Percentiles rank a stretch among this genome's conserved stretches.
Evolutionary conservation across 2,888 invertebrate genomes (phyloP).

Genomic region (Masnerella sp.): DNA sequence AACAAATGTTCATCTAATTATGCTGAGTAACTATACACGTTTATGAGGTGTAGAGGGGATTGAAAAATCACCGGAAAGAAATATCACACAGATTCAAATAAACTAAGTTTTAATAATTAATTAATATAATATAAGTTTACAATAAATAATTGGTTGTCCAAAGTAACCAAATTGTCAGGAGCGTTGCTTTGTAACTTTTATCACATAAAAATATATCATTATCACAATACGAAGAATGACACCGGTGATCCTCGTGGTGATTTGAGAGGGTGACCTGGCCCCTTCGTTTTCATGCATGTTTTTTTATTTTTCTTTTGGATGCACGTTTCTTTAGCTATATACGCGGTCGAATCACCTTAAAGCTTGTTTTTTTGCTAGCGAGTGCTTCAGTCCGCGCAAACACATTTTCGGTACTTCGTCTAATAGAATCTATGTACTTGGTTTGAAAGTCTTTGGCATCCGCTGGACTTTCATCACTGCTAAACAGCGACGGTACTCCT

Average conservation of each 20-base stretch:
- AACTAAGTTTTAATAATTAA: too few species aligned
- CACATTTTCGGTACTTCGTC: slow-evolving; percentile 75
- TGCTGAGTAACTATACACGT: too few species aligned
- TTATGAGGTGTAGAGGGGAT: too few species aligned
- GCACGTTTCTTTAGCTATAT: slow-evolving; percentile 63
- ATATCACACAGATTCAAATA: too few species aligned
- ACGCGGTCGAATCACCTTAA: slow-evolving; percentile 76
- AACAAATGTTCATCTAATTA: too few species aligned
- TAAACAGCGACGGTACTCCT: slow-evolving; percentile 31
- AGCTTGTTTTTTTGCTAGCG: slow-evolving; percentile 75
- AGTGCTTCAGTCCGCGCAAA: slow-evolving; percentile 76
- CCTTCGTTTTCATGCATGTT: slow-evolving; percentile 20
- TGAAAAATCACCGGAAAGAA: too few species aligned
- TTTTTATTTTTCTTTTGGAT: slow-evolving; percentile 1
- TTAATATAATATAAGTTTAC: slow-evolving; percentile 15
- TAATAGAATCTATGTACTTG: slow-evolving; percentile 75
- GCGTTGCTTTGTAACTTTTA: slow-evolving; percentile 42
- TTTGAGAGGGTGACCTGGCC: slow-evolving; percentile 11
- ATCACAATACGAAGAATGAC: slow-evolving; percentile 54
- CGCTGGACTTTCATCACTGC: slow-evolving; percentile 49
- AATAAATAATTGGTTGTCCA: slow-evolving; percentile 46
- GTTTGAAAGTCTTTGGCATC: slow-evolving; percentile 69
- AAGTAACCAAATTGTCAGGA: slow-evolving; percentile 21
- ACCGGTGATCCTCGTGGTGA: slow-evolving; percentile 9
- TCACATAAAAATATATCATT: slow-evolving; percentile 61